phyloP scores from a whole-genome alignment of 2,888 invertebrate species.

The Erebia ligea region DNA sequence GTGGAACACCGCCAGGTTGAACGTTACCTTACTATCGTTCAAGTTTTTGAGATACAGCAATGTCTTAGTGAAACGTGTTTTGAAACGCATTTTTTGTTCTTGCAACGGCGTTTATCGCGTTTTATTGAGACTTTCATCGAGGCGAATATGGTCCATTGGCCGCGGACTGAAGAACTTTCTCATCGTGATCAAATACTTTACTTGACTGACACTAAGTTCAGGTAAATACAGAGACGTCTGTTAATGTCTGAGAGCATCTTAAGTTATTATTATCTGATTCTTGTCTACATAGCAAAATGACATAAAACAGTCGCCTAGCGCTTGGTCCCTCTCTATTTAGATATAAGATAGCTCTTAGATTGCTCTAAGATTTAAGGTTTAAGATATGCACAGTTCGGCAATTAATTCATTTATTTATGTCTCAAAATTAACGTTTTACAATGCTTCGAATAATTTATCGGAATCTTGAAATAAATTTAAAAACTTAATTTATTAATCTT shows the following conservation, averaged over 20 bases:
- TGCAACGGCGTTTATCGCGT: conserved; percentile 30
- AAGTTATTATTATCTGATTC: no score
- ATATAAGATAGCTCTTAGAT: no score
- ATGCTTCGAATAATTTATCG: no score
- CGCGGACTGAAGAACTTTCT: conserved; percentile 19
- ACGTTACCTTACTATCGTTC: conserved; percentile 1
- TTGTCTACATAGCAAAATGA: no score
- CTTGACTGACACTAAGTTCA: conserved; percentile 7
- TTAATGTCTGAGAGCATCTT: not conserved
- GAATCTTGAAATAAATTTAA: no score
- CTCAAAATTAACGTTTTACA: no score
- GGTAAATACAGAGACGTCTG: not conserved
- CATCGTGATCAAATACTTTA: conserved; percentile 12
- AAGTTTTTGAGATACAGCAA: conserved; percentile 4
- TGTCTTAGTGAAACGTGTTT: conserved; percentile 18
- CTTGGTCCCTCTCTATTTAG: no score
- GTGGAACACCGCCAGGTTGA: not conserved
- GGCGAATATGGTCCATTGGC: conserved; percentile 29
- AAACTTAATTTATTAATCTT: no score
- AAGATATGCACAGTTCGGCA: no score
- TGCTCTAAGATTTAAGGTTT: no score
- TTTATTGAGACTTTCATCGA: conserved; percentile 37
- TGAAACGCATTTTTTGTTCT: conserved; percentile 23
- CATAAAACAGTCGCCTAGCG: no score
- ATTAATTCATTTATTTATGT: no score